Conservation (phyloP, 2,113 vertebrate species). For the Apteryx owenii region DNA sequence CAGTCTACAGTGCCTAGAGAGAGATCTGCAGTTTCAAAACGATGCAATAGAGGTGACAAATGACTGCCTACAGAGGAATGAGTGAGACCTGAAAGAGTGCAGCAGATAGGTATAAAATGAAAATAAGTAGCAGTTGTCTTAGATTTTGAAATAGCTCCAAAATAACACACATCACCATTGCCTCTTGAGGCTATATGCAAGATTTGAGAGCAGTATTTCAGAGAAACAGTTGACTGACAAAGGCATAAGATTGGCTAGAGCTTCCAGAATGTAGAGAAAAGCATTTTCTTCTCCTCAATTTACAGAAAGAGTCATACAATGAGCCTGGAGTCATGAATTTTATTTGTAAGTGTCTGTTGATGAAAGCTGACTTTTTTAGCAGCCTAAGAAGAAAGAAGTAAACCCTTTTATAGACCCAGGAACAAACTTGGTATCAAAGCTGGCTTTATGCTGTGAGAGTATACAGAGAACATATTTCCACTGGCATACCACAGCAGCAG, state of each 20-base stretch:
- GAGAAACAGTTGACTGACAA: background rate
- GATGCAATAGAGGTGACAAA: constrained; percentile 48
- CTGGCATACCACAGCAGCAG: background rate
- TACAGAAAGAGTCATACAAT: background rate
- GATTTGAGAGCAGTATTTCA: constrained; percentile 17
- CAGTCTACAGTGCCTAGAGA: constrained; percentile 12
- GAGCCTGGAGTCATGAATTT: background rate
- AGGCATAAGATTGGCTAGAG: background rate
- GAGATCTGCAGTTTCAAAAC: constrained; percentile 37
- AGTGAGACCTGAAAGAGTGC: constrained; percentile 24
- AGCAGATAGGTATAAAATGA: constrained; percentile 47
- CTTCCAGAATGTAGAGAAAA: background rate
- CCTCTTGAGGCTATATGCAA: background rate
- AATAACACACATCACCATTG: constrained; percentile 21
- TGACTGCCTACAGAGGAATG: constrained; percentile 26
- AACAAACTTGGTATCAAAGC: background rate
- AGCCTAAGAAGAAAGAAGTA: background rate
- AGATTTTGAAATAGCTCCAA: constrained; percentile 48
- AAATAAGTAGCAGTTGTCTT: constrained; percentile 45
- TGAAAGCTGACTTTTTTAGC: background rate
- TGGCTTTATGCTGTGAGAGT: background rate
- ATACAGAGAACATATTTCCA: background rate
- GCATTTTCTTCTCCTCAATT: background rate
- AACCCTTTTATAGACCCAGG: background rate
- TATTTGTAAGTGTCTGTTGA: background rate